Percentiles rank a stretch among this genome's conserved stretches.
Evolutionary conservation across 2,888 invertebrate genomes (phyloP).

Genomic region (Napeogenes sylphis): DNA sequence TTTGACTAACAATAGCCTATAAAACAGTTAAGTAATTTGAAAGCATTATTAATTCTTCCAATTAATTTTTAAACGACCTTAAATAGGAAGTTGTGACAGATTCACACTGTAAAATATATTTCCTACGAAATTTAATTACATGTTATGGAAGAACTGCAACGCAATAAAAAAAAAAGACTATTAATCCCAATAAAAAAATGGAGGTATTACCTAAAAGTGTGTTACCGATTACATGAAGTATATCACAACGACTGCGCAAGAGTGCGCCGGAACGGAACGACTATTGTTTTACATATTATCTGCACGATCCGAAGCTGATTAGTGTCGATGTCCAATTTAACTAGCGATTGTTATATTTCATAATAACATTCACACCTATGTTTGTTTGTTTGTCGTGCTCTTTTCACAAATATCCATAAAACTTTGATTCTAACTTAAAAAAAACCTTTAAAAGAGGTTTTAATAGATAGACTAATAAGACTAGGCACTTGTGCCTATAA

Average conservation of each 20-base stretch:
- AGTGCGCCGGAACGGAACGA: constrained; percentile 41
- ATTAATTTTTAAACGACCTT: constrained; percentile 20
- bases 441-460: too few relatives aligned
- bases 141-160: too few relatives aligned
- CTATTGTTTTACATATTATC: constrained; percentile 59
- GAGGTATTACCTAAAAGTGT: too few relatives aligned
- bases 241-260: constrained; percentile 38
- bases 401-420: not conserved
- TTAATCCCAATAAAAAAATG: not conserved
- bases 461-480: too few relatives aligned
- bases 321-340: constrained; percentile 48
- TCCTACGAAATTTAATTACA: not conserved
- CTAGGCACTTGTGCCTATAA: too few relatives aligned
- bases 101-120: constrained; percentile 4
- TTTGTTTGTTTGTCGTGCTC: not conserved
- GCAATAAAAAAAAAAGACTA: not conserved
- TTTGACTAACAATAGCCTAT: constrained; percentile 54
- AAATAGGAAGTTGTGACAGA: constrained; percentile 14
- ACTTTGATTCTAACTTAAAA: too few relatives aligned
- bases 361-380: not conserved
- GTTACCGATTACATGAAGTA: too few relatives aligned
- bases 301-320: constrained; percentile 56
- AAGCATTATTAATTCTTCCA: constrained; percentile 25
- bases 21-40: constrained; percentile 33
- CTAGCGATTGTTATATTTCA: constrained; percentile 3